Evolutionary conservation across 1,140 invertebrate genomes (phyloP).

Genomic region (Vanessa tameamea): DNA sequence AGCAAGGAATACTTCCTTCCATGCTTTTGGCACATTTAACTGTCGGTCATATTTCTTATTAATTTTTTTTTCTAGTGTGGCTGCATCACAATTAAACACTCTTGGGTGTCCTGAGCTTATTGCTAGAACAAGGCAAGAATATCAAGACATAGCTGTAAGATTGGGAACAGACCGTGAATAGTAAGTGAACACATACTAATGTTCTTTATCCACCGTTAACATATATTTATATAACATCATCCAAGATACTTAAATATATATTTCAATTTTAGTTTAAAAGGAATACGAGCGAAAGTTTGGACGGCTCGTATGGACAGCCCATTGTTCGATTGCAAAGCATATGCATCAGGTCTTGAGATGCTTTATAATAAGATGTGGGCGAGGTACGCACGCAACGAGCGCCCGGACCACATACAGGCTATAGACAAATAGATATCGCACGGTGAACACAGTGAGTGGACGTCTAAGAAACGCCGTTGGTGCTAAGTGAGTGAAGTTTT

Average conservation of each 20-base stretch:
- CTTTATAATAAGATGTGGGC: conserved; percentile 95
- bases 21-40: no score
- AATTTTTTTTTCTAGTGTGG: conserved; percentile 86
- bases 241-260: neutral
- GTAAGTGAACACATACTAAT: conserved; percentile 81
- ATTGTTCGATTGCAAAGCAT: conserved; percentile 95
- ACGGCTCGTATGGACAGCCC: conserved; percentile 93
- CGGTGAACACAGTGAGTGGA: conserved; percentile 26
- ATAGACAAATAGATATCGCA: conserved; percentile 69
- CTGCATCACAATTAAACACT: conserved; percentile 97
- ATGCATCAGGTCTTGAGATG: conserved; percentile 94
- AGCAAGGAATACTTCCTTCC: no score
- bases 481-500: conserved; percentile 46
- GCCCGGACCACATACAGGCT: conserved; percentile 90
- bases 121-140: conserved; percentile 93
- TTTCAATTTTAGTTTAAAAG: conserved; percentile 86
- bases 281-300: conserved; percentile 97
- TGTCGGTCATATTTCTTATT: neutral
- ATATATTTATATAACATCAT: neutral
- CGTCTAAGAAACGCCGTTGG: conserved; percentile 44
- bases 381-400: conserved; percentile 85
- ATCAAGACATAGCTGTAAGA: conserved; percentile 96
- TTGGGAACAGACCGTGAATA: conserved; percentile 96
- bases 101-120: conserved; percentile 98
- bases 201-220: neutral